Evolutionary conservation across 2,888 invertebrate species (phyloP).

Genomic region (Melipona bicolor): DNA sequence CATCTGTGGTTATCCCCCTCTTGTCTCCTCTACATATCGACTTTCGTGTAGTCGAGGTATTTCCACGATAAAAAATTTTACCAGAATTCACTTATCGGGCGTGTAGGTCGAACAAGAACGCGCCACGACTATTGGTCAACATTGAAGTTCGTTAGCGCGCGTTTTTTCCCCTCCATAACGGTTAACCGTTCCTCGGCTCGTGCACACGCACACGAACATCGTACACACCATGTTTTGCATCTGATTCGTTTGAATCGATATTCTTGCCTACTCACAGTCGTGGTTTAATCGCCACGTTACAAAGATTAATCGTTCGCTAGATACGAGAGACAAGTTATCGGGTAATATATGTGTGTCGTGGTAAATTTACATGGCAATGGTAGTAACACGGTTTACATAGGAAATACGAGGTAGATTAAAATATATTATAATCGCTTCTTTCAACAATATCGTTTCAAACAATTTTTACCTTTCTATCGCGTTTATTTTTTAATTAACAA

Average conservation of each 20-base stretch:
- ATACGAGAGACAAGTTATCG: conserved; percentile 54
- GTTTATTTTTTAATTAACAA: not conserved
- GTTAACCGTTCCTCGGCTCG: conserved; percentile 29
- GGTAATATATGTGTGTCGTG: conserved; percentile 39
- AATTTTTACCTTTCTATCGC: not conserved
- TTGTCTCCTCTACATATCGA: not conserved
- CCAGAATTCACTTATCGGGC: conserved; percentile 49
- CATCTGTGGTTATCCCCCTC: conserved; percentile 35
- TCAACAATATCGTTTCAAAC: not conserved
- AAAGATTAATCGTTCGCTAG: conserved; percentile 50
- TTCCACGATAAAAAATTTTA: conserved; percentile 37
- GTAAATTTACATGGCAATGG: conserved; percentile 39
- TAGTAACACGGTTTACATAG: conserved; percentile 34
- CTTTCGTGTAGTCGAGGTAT: conserved; percentile 42
- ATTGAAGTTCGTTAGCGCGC: conserved; percentile 35
- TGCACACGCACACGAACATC: conserved; percentile 6
- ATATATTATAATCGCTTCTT: not conserved
- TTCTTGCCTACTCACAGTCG: conserved; percentile 45
- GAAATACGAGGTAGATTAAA: conserved; percentile 29
- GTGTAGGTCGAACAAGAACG: conserved; percentile 27
- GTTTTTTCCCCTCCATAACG: conserved; percentile 30
- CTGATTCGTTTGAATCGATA: conserved; percentile 59
- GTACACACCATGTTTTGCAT: conserved; percentile 49
- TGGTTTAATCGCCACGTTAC: conserved; percentile 49
- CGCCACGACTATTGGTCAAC: conserved; percentile 30